A percentile compares a stretch with the other conserved stretches of the same genome.
Conservation (phyloP, 2,888 invertebrate species). For the Fabriciana adippe region DNA sequence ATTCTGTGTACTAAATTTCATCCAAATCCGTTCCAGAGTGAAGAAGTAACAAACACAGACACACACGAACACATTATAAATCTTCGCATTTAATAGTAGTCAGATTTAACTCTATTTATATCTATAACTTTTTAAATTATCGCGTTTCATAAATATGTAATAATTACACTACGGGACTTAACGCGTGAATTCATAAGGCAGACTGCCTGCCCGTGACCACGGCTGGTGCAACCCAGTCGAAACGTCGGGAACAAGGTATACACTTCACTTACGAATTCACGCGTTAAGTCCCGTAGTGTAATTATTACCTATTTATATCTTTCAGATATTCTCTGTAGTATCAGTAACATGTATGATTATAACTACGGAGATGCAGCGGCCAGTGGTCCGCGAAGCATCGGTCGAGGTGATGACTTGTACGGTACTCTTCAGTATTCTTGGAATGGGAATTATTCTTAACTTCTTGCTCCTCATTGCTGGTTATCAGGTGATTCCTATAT, state of each 20-base stretch:
- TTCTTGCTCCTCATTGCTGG: constrained; percentile 66
- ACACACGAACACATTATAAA: neutral
- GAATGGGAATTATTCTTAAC: constrained; percentile 73
- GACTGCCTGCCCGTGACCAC: too few relatives aligned
- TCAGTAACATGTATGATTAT: constrained; percentile 61
- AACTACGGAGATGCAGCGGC: constrained; percentile 61
- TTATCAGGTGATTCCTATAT: constrained; percentile 57
- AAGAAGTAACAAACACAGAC: too few relatives aligned
- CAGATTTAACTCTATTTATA: neutral
- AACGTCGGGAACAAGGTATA: too few relatives aligned
- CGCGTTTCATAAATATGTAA: too few relatives aligned
- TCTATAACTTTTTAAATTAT: neutral
- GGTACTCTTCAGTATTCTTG: constrained; percentile 69
- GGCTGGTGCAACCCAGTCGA: too few relatives aligned
- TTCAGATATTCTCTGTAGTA: constrained; percentile 61
- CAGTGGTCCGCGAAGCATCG: constrained; percentile 52
- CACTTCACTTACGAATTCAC: too few relatives aligned
- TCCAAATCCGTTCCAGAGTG: too few relatives aligned
- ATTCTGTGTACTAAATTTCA: too few relatives aligned
- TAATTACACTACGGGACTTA: too few relatives aligned
- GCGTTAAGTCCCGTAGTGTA: too few relatives aligned
- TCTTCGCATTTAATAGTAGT: too few relatives aligned
- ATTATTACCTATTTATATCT: constrained; percentile 8
- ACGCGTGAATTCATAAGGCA: too few relatives aligned
- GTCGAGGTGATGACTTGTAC: constrained; percentile 65